Base-by-base conservation (phyloP, 2,888 invertebrate species). In the Celastrina argiolus region DNA sequence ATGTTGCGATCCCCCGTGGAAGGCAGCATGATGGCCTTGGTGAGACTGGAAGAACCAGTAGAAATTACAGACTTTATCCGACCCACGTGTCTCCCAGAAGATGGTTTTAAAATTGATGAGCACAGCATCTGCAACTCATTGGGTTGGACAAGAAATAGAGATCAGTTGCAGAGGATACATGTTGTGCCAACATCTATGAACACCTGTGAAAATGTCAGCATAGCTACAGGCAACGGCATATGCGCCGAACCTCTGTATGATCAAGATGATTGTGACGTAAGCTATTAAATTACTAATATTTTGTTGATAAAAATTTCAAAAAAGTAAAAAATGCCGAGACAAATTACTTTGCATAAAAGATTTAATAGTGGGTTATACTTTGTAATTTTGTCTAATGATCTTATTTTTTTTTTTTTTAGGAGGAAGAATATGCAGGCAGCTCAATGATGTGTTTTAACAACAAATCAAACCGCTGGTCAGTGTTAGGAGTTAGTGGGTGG, bases 1-100 rank as follows among this genome's bases (percentile, higher is more conserved):
- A 96, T 97, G 95, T 94, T 96, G 16, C 96, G 97, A 74, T 97
- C 97, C 0, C 97, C 97, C 0, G 96, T 97, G 0, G 97, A 97
- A 82, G 97, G 97, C 26, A 97, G 97, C 74, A 96, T 96, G 70
- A 92, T 97, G 5, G 97, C 96, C 0, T 84, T 97, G 66, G 93
- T 97, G 56, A 95, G 97, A 71, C 86, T 97, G 45, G 96, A 97
- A 61, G 94, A 95, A 67, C 93, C 96, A 0, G 92, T 96, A 0
- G 89, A 90, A 67, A 93, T 94, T 77, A 96, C 96, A 0, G 97
- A 97, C 83, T 97, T 97, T 78, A 94, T 97, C 1, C 92, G 97
- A 34, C 96, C 97, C 0, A 93, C 96, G 72, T 97, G 97, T 78
- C 83, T 97, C 42, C 95, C 96, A 0, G 93, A 95, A 68, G 92